A percentile compares a stretch with the other conserved stretches of the same genome.
Conservation (phyloP, 2,888 invertebrate genomes). For the Oscheius onirici region DNA sequence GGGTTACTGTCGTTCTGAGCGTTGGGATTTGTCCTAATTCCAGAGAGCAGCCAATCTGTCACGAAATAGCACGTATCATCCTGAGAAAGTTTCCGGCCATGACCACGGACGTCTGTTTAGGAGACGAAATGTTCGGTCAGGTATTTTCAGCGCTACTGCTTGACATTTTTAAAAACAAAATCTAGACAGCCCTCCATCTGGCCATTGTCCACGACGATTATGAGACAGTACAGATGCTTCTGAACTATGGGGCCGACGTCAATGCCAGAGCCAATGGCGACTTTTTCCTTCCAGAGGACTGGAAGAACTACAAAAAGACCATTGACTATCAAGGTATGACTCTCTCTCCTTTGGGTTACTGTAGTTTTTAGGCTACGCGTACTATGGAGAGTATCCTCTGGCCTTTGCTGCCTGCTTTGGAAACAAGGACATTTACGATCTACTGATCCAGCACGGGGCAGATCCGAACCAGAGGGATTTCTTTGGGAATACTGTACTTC, state of each 20-base stretch:
- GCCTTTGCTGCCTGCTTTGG: conserved; percentile 98
- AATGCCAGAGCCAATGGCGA: conserved; percentile 91
- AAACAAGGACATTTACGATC: conserved; percentile 95
- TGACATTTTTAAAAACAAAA: background rate
- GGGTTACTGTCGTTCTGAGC: no score
- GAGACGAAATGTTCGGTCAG: conserved; percentile 91
- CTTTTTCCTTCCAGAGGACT: conserved; percentile 94
- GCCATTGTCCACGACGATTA: conserved; percentile 96
- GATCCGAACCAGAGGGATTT: conserved; percentile 93
- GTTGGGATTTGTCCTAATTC: no score
- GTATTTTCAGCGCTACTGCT: background rate
- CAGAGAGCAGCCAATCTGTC: conserved; percentile 55
- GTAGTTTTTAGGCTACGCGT: conserved; percentile 82
- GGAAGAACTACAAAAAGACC: conserved; percentile 81
- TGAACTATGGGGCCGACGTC: conserved; percentile 84
- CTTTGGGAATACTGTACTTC: conserved; percentile 92
- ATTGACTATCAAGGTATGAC: conserved; percentile 85
- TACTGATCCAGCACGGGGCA: conserved; percentile 88
- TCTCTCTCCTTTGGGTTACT: background rate
- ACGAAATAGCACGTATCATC: conserved; percentile 83
- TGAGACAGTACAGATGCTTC: conserved; percentile 89
- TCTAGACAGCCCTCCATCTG: conserved; percentile 89
- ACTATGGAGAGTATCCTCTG: conserved; percentile 94
- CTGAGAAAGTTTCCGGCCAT: conserved; percentile 78
- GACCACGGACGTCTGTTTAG: conserved; percentile 92